These are phyloP conservation scores for Pholis gunnellus DNA, from an alignment of 2,113 vertebrate genomes.

Conservation along the genomic window DNA sequence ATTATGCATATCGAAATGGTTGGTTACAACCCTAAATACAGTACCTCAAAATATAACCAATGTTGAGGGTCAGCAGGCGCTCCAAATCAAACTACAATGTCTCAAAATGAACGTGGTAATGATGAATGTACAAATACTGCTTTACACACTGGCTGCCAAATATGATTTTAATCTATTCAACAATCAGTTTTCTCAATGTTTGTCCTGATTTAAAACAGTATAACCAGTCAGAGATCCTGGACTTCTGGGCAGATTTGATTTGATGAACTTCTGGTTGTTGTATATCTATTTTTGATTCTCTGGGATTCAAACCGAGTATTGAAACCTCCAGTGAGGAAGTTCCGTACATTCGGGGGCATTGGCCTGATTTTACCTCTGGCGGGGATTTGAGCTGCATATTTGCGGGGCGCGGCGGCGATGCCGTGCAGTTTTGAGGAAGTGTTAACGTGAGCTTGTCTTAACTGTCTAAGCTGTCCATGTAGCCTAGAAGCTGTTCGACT, in stretches of 20 bases:
- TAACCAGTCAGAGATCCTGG: not conserved
- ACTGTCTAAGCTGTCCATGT: conserved; percentile 49
- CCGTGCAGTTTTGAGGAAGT: not conserved
- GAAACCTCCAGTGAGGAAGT: not conserved
- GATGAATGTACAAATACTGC: not conserved
- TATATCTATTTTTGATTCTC: not conserved
- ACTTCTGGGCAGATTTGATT: not conserved
- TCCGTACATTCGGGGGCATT: not conserved
- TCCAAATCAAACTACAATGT: not conserved
- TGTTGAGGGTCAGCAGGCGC: not conserved
- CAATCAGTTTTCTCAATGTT: no score
- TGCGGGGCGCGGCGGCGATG: not conserved
- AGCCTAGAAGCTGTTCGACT: conserved; percentile 41
- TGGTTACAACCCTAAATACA: no score
- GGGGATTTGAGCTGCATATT: not conserved
- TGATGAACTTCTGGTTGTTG: not conserved
- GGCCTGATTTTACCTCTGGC: not conserved
- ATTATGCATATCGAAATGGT: not conserved
- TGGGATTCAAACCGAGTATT: not conserved
- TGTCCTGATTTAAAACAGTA: no score
- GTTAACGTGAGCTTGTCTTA: conserved; percentile 33
- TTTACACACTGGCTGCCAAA: no score
- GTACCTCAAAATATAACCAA: no score
- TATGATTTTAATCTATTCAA: no score
- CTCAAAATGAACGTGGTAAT: not conserved